A percentile compares a stretch with the other conserved stretches of the same genome.
These are phyloP conservation scores for Radopholus similis DNA, from an alignment of 1,140 invertebrate species.

Conservation along the genomic window DNA sequence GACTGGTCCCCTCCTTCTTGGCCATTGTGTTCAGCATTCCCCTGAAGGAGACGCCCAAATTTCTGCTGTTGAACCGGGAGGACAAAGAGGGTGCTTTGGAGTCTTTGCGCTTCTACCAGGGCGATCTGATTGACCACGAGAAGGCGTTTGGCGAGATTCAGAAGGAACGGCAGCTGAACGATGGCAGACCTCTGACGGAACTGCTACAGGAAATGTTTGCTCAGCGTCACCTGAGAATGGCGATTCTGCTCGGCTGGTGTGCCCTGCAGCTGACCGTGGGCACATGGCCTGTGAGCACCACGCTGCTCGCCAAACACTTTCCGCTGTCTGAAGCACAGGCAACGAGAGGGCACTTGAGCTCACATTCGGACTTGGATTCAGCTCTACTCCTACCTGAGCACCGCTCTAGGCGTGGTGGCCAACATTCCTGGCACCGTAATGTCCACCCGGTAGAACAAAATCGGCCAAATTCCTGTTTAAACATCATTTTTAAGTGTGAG, in stretches of 20 bases:
- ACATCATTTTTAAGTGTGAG: constrained; percentile 15
- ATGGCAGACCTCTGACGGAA: neutral
- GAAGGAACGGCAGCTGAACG: constrained; percentile 29
- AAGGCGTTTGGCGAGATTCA: constrained; percentile 30
- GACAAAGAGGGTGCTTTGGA: constrained; percentile 26
- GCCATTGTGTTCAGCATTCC: constrained; percentile 30
- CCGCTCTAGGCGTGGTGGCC: constrained; percentile 27
- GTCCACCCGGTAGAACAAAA: constrained; percentile 17
- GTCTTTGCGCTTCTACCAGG: constrained; percentile 39
- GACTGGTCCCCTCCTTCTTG: constrained; percentile 27
- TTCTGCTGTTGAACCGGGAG: constrained; percentile 37
- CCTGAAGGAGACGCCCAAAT: constrained; percentile 46
- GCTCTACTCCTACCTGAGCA: constrained; percentile 26
- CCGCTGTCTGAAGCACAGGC: constrained; percentile 1
- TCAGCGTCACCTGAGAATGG: constrained; percentile 33
- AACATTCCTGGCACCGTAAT: constrained; percentile 28
- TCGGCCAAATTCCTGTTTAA: neutral
- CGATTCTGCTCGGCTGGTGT: constrained; percentile 30
- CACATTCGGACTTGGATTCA: constrained; percentile 10
- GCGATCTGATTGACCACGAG: constrained; percentile 26
- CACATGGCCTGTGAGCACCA: constrained; percentile 16
- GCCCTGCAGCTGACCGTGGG: constrained; percentile 18
- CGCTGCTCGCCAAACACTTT: constrained; percentile 7
- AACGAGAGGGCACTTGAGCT: neutral
- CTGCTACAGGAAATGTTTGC: constrained; percentile 23